Conservation (phyloP, 2,888 invertebrate species). For the Euzetes globulus region DNA sequence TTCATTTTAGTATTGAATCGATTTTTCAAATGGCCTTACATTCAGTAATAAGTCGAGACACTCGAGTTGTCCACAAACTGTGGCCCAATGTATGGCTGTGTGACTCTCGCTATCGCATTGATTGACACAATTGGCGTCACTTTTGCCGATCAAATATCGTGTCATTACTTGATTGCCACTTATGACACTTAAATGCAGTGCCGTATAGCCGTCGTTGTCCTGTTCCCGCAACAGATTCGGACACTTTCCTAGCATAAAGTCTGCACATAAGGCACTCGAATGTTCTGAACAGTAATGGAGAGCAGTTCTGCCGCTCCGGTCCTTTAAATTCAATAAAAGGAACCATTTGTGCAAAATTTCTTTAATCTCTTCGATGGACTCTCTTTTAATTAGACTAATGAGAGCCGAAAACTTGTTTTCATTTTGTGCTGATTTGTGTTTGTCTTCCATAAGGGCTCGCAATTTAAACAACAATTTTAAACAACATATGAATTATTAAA, state of each 20-base stretch:
- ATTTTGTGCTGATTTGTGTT: not conserved
- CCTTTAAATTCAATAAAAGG: constrained; percentile 46
- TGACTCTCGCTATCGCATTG: constrained; percentile 88
- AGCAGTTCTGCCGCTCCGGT: constrained; percentile 74
- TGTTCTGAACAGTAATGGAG: constrained; percentile 84
- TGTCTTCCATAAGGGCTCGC: constrained; percentile 1
- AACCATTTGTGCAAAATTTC: constrained; percentile 14
- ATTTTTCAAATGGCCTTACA: constrained; percentile 43
- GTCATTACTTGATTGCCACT: constrained; percentile 56
- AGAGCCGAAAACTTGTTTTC: not conserved
- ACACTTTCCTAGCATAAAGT: constrained; percentile 64
- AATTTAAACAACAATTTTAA: not conserved
- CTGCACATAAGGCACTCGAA: constrained; percentile 59
- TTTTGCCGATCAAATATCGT: constrained; percentile 17
- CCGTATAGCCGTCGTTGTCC: constrained; percentile 90
- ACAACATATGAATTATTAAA: not conserved
- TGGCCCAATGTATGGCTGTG: constrained; percentile 95
- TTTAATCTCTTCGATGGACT: constrained; percentile 9
- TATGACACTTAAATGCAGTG: constrained; percentile 89
- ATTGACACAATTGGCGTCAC: constrained; percentile 48
- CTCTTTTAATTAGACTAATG: not conserved
- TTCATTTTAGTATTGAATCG: not conserved
- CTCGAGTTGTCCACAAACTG: constrained; percentile 88
- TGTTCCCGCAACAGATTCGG: constrained; percentile 73
- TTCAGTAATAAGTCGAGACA: constrained; percentile 74